Percentiles rank a stretch among this genome's conserved stretches.
These are phyloP conservation scores for Magallana nippona DNA, from an alignment of 2,888 invertebrate species.

Conservation along the genomic window DNA sequence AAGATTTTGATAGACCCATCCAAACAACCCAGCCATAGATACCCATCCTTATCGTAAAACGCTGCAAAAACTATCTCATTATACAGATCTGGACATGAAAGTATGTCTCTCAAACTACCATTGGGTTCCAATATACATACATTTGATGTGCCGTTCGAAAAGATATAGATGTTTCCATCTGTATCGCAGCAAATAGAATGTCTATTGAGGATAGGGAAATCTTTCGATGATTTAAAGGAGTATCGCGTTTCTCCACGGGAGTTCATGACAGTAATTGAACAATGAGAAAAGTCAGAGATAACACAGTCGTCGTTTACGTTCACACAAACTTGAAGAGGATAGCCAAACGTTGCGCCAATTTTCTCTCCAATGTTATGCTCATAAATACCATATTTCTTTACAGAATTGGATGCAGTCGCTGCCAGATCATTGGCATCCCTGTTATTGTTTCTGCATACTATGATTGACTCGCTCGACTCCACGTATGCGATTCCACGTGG, in stretches of 20 bases:
- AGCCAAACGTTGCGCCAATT: not conserved
- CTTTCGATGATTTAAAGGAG: constrained; percentile 11
- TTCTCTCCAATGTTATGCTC: not conserved
- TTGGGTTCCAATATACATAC: not conserved
- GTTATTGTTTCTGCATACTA: not conserved
- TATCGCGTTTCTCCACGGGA: not conserved
- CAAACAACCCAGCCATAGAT: constrained; percentile 5
- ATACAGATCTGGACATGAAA: not conserved
- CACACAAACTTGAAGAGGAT: not conserved
- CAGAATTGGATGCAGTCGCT: not conserved
- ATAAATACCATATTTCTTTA: not conserved
- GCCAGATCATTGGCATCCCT: not conserved
- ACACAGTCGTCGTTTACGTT: constrained; percentile 7
- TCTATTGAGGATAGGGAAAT: not conserved
- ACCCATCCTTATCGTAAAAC: not conserved
- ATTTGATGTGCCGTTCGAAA: constrained; percentile 7
- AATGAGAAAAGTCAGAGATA: not conserved
- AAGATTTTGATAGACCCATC: constrained; percentile 15
- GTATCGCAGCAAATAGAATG: constrained; percentile 7
- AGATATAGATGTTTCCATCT: constrained; percentile 1
- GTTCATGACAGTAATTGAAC: not conserved
- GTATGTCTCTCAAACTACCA: not conserved
- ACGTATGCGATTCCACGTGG: constrained; percentile 8
- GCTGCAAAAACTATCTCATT: not conserved
- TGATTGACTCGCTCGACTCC: not conserved